Conservation (phyloP, 1,140 invertebrate species). For the Aphelinus atriplicis region DNA sequence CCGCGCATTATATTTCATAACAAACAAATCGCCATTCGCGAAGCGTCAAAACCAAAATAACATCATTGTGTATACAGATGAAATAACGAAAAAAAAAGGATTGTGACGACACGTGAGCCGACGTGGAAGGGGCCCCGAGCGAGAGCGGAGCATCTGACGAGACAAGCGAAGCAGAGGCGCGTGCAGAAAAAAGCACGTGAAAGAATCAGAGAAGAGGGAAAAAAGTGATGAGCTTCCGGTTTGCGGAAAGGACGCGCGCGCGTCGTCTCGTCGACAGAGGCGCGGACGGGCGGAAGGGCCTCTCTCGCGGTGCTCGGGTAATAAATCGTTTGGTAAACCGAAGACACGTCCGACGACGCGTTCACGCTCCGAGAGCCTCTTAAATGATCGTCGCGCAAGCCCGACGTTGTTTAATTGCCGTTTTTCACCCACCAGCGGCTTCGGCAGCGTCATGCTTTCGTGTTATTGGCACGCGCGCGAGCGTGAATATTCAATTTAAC, state of each 20-base stretch:
- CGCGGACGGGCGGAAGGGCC: slow-evolving; percentile 17
- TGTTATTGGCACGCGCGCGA: not conserved
- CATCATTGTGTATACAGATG: too few species aligned
- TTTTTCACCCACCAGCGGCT: slow-evolving; percentile 12
- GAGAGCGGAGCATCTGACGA: too few species aligned
- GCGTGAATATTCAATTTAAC: too few species aligned
- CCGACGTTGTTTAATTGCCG: slow-evolving; percentile 40
- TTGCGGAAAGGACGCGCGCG: slow-evolving; percentile 25
- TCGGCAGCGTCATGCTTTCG: not conserved
- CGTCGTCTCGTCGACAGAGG: slow-evolving; percentile 27
- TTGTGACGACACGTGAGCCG: slow-evolving; percentile 8
- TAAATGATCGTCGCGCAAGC: slow-evolving; percentile 29
- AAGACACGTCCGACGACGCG: slow-evolving; percentile 32
- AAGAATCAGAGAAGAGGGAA: slow-evolving; percentile 8
- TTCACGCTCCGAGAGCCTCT: slow-evolving; percentile 22
- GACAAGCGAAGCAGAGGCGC: too few species aligned
- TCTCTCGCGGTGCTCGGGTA: not conserved
- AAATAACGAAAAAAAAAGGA: slow-evolving; percentile 1
- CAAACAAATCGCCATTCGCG: too few species aligned
- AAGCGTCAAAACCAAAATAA: too few species aligned
- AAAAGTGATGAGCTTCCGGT: slow-evolving; percentile 37
- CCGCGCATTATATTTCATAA: too few species aligned
- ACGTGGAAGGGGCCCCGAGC: not conserved
- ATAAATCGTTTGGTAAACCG: slow-evolving; percentile 55
- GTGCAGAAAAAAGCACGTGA: not conserved